Percentiles rank a stretch among this genome's conserved stretches.
These are phyloP conservation scores for Phyto melanocephala DNA, from an alignment of 2,888 invertebrate species.

Conservation along the genomic window DNA sequence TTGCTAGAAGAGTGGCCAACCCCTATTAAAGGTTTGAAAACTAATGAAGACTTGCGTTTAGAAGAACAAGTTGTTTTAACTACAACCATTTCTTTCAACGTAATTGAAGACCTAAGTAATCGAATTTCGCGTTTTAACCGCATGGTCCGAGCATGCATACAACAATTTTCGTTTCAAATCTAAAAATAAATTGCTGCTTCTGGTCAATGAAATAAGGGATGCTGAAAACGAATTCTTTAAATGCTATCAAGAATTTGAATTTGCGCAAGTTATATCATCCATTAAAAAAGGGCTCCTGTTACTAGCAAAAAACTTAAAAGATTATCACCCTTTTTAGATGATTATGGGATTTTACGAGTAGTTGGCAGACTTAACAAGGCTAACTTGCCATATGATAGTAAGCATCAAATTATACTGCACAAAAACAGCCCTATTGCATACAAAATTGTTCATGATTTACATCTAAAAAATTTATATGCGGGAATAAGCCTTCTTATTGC, in stretches of 20 bases:
- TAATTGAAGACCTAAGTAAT: not conserved
- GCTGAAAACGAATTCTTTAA: constrained; percentile 14
- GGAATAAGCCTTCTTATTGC: not conserved
- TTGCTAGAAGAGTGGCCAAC: constrained; percentile 15
- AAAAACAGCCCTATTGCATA: constrained; percentile 6
- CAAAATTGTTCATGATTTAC: constrained; percentile 13
- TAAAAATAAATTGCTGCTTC: not conserved
- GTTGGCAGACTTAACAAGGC: not conserved
- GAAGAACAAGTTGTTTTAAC: not conserved
- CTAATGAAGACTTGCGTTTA: constrained; percentile 20
- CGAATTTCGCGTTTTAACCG: constrained; percentile 3
- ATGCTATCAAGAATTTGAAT: constrained; percentile 11
- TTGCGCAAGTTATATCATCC: not conserved
- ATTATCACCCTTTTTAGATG: constrained; percentile 23
- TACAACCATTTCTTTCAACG: not conserved
- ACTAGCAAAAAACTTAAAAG: constrained; percentile 14
- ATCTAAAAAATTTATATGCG: constrained; percentile 5
- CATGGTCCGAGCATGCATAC: constrained; percentile 3
- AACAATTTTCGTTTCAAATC: not conserved
- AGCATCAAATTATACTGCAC: constrained; percentile 36
- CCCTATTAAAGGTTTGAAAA: not conserved
- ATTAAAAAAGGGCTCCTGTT: not conserved
- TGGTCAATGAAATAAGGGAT: not conserved
- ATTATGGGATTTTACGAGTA: constrained; percentile 6
- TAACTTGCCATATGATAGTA: constrained; percentile 20